Base-by-base conservation (phyloP, 1,140 invertebrate species). In the Amyelois transitella region DNA sequence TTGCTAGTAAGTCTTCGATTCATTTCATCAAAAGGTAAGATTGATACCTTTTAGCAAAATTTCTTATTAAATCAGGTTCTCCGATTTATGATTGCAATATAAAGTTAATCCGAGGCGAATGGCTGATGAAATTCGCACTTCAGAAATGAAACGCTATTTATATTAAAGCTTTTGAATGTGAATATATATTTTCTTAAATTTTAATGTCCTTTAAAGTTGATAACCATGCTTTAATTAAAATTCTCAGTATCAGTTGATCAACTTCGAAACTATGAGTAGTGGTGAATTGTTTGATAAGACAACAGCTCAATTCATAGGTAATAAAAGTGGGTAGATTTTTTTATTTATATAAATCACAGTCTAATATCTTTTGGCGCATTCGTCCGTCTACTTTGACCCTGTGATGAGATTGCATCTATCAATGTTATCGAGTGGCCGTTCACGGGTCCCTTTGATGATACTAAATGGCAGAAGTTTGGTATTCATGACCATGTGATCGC, bases 401-500 rank as follows among this genome's bases (percentile, higher is more conserved):
- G 55, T 61, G 45, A 53, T 48, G 60, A 54, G 53, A 32, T 52
- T 55, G 50, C 58, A 71, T 68, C 65, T 65, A 66, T 71, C 69
- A 71, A 71, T 55, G 55, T 65, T 59, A 71, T 68, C 62, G 63
- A 62, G 60, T 53, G 60, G 57, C 50, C 64, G 53, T 52, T 58
- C 63, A 49, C 51, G 58, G 44, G 56, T 55, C 43, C 58, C 51
- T 56, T 56, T 52, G 20, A 52, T 59, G 53, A 61, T 62, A 63
- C 10, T 28, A 28, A 28, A 28, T 28, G 25, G n/a, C n/a, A n/a
- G n/a, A n/a, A n/a, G n/a, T n/a, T n/a, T n/a, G n/a, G n/a, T n/a
- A n/a, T n/a, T n/a, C n/a, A n/a, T n/a, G n/a, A n/a, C n/a, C n/a
- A n/a, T n/a, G n/a, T n/a, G n/a, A n/a, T n/a, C n/a, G n/a, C n/a